Evolutionary conservation across 2,797 vertebrate species (phyloP).

Genomic region (Rhinichthys osculus): DNA sequence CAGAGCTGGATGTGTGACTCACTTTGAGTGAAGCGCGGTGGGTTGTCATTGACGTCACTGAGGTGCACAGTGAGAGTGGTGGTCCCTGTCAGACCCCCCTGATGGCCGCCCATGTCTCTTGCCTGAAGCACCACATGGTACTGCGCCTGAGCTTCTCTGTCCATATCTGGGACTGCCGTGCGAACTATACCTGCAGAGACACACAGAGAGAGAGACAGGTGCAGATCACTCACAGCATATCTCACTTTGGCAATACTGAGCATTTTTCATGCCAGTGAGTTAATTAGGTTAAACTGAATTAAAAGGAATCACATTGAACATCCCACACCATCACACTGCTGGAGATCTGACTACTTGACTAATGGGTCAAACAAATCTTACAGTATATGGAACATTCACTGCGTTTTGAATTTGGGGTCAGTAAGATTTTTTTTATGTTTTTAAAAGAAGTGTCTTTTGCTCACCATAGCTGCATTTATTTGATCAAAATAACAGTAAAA

Average conservation of each 20-base stretch:
- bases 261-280: background rate
- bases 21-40: conserved; percentile 91
- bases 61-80: conserved; percentile 88
- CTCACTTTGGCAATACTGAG: conserved; percentile 24
- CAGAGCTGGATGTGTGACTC: conserved; percentile 66
- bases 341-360: conserved; percentile 1
- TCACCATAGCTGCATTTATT: too few species aligned
- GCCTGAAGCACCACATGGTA: conserved; percentile 89
- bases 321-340: background rate
- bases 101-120: conserved; percentile 92
- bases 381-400: background rate
- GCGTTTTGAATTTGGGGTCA: too few species aligned
- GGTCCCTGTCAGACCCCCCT: conserved; percentile 89
- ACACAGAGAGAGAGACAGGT: background rate
- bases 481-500: too few species aligned
- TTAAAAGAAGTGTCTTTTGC: too few species aligned
- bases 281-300: conserved; percentile 49
- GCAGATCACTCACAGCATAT: conserved; percentile 32
- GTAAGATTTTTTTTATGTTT: too few species aligned
- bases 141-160: conserved; percentile 87
- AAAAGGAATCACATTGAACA: conserved; percentile 62
- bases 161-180: conserved; percentile 89
- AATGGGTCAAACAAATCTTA: background rate
- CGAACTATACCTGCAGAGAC: conserved; percentile 80
- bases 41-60: conserved; percentile 92